phyloP scores from a whole-genome alignment of 2,888 invertebrate genomes.

The Ceraclea dissimilis region DNA sequence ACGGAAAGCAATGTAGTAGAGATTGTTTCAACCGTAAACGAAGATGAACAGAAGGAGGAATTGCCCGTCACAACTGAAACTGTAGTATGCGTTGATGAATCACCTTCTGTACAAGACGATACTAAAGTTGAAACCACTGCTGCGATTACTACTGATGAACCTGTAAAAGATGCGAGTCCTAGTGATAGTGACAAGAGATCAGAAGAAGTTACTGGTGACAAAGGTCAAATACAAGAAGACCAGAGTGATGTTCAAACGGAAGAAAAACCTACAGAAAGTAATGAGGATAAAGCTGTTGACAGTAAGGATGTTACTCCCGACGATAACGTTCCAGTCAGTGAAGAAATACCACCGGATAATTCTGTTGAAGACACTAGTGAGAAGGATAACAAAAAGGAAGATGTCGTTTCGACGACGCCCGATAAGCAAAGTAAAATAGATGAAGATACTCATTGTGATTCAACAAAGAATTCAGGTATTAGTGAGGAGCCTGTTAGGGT shows the following conservation, averaged over 20 bases:
- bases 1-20: background rate
- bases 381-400: background rate
- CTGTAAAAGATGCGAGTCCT: background rate
- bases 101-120: background rate
- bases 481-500: background rate
- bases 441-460: background rate
- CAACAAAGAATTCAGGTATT: background rate
- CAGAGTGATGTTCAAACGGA: background rate
- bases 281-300: background rate
- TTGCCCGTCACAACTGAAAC: background rate
- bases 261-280: background rate
- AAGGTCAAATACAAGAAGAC: background rate
- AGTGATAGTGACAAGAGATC: background rate
- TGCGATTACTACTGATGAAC: too few relatives aligned
- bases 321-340: too few relatives aligned
- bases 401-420: too few relatives aligned
- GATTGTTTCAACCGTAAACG: too few relatives aligned
- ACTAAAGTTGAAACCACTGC: background rate
- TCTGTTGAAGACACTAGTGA: background rate
- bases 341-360: background rate
- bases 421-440: background rate
- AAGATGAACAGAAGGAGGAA: too few relatives aligned
- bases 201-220: background rate
- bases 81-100: background rate
- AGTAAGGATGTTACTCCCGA: too few relatives aligned